A percentile compares a stretch with the other conserved stretches of the same genome.
Conservation (phyloP, 2,113 vertebrate genomes). For the Sylvia atricapilla region DNA sequence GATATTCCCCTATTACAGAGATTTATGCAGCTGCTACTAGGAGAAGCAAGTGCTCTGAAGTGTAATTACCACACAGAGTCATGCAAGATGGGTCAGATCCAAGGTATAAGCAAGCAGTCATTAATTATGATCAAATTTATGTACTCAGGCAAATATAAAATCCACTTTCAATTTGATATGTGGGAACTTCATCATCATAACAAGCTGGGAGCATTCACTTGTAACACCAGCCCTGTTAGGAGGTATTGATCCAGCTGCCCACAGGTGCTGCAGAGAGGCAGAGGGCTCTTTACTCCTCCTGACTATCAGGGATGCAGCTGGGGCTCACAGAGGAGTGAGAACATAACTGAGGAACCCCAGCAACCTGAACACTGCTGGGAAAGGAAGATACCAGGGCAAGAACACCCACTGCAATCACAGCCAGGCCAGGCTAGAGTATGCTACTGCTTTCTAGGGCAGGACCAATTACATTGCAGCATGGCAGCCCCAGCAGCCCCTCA, state of each 20-base stretch:
- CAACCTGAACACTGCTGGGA: not conserved
- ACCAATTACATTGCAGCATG: rapidly evolving
- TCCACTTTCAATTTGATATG: conserved; percentile 30
- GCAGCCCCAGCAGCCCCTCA: not conserved
- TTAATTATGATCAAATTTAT: conserved; percentile 56
- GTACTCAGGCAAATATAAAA: conserved; percentile 51
- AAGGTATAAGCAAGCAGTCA: conserved; percentile 42
- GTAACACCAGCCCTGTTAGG: not conserved
- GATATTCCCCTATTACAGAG: conserved; percentile 53
- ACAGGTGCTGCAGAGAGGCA: not conserved
- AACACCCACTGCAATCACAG: not conserved
- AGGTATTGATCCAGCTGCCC: conserved; percentile 2
- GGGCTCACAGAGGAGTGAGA: not conserved
- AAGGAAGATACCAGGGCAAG: not conserved
- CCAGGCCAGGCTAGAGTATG: not conserved
- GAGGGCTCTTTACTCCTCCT: not conserved
- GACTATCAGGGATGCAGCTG: not conserved
- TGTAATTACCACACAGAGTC: conserved; percentile 58
- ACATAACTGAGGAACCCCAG: not conserved
- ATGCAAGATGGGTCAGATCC: conserved; percentile 47
- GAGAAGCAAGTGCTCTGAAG: conserved; percentile 36
- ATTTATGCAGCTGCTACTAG: conserved; percentile 49
- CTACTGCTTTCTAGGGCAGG: not conserved
- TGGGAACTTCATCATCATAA: conserved; percentile 15
- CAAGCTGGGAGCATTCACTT: conserved; percentile 1